These are phyloP conservation scores for Echinops telfairi DNA, from an alignment of 2,113 vertebrate genomes.

Conservation along the genomic window DNA sequence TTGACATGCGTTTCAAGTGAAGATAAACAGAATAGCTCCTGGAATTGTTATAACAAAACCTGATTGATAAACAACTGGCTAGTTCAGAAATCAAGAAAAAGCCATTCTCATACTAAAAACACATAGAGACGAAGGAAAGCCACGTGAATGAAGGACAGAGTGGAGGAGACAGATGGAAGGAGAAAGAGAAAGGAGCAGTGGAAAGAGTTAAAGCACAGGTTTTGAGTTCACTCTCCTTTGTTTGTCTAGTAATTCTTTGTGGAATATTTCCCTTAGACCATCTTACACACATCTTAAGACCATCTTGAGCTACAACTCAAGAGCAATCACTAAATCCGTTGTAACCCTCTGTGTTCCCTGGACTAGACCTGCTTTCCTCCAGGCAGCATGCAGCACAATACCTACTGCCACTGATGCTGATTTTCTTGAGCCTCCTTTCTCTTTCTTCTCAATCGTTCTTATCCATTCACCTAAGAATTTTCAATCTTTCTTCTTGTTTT, in stretches of 20 bases:
- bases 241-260: background rate
- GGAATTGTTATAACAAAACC: background rate
- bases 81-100: background rate
- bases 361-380: background rate
- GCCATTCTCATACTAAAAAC: background rate
- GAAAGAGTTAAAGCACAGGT: background rate
- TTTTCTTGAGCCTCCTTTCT: background rate
- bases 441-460: background rate
- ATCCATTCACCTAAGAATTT: background rate
- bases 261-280: background rate
- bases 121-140: background rate
- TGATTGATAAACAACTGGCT: background rate
- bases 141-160: background rate
- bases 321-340: background rate
- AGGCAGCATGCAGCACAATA: background rate
- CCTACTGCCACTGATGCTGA: background rate
- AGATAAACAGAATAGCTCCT: background rate
- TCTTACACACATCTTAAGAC: background rate
- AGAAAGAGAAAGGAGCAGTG: background rate
- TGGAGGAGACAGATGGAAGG: background rate
- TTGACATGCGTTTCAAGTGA: background rate
- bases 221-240: background rate
- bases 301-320: background rate
- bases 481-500: background rate
- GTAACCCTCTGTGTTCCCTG: background rate